Base-by-base conservation (phyloP, 2,797 vertebrate species). In the Phrynocephalus vlangalii region DNA sequence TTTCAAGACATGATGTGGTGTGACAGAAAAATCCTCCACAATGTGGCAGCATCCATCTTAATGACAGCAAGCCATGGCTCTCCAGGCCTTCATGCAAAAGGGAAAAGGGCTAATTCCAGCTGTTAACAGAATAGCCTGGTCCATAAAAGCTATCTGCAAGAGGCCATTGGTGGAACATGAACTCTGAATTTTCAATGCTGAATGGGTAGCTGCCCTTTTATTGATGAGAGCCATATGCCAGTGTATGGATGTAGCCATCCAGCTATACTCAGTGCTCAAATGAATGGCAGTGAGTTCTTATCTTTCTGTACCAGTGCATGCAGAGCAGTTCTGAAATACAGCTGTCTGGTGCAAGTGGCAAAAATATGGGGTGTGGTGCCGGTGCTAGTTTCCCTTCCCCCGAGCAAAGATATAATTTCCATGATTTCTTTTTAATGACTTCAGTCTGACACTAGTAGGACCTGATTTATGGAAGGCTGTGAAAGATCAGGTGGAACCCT, bases 381-480 rank as follows among this genome's bases (percentile, higher is more conserved):
- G 88, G 85, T 91, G 79, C 85, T 89, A 96, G 11, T 95, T 96
- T 96, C 93, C n/a, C 93, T 96, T 96, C 96, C 98, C 98, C 96
- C 97, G 97, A 98, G 98, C 98, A 98, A 98, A 98, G 97, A 96
- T 97, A 97, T 98, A 98, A 98, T 99, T 98, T 98, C 96, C 97
- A 97, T 99, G 98, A 99, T 99, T 99, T 98, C 97, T 98, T 99
- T 99, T 99, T 99, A 99, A 99, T 98, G 98, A 96, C 96, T 97
- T 95, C 95, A 96, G 95, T 96, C 96, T 97, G 96, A 83, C 92
- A 91, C 86, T 94, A 95, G 97, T 96, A 96, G 97, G 96, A 94
- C 94, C 96, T 99, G 98, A 99, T 99, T 98, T 99, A 99, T 99
- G 97, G 95, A 96, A 96, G 94, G 96, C 96, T 96, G 96, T 97